Evolutionary conservation across 2,888 invertebrate genomes (phyloP), one percentile per base, ranked within the genome.

Genomic region (Latrodectus hesperus): DNA sequence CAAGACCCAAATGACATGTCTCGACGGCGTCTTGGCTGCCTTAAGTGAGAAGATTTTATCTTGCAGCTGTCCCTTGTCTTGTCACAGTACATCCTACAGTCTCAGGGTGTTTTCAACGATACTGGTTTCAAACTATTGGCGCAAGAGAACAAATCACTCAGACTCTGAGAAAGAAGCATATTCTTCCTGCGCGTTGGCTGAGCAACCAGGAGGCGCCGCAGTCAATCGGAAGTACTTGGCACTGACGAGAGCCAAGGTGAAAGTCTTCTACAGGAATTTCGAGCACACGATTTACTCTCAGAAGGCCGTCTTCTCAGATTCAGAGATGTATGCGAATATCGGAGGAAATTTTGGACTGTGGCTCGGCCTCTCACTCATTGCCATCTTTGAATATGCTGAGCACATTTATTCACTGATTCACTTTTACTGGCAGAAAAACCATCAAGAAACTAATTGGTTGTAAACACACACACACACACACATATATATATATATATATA

Each of bases 361-460:
- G 84, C 38, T 84, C 49, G 84, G 84, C 2, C n/a, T 84, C 8
- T 77, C 77, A 3, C 17, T 78, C 0, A n/a, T 78, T 1, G 77
- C 84, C 17, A 4, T 73, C n/a, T 77, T 73, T n/a, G 84, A 84
- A 67, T 78, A 26, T 55, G 65, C 53, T 49, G 84, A 84, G 65
- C 60, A 55, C 52, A 12, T 78, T 6, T 4, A 68, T 26, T 60
- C 64, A 94, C 94, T 94, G 94, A 93, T 93, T 11, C 67, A 26
- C 67, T 22, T 72, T 9, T 11, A 22, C 22, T 1, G 1, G 9
- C 16, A 52, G 11, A 72, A 17, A 72, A 72, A 38, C 38, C 4
- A 4, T 6, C 38, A 38, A 38, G 38, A 6, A 38, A 38, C 6
- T 38, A 38, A 38, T 38, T 38, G 6, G 4, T 38, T 38, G 6